Percentiles rank a stretch among this genome's conserved stretches.
These are phyloP conservation scores for Melitaea athalia DNA, from an alignment of 2,888 invertebrate species.

Conservation along the genomic window DNA sequence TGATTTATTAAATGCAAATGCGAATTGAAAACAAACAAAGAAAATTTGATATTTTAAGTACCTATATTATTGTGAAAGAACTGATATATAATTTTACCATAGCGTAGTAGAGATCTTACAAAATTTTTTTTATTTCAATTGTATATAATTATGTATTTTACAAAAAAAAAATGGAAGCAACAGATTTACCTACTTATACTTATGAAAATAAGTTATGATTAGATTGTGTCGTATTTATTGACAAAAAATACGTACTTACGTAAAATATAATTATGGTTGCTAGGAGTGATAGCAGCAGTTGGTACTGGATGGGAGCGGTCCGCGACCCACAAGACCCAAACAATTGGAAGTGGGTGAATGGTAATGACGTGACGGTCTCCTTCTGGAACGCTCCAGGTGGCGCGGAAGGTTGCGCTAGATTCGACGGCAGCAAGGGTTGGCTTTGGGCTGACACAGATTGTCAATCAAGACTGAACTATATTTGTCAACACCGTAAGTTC, in stretches of 20 bases:
- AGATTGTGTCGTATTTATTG: too few species aligned
- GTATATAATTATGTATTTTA: too few species aligned
- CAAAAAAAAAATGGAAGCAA: background rate
- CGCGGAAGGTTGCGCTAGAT: constrained; percentile 92
- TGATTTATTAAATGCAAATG: background rate
- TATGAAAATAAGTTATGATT: too few species aligned
- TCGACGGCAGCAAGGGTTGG: constrained; percentile 97
- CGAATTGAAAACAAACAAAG: background rate
- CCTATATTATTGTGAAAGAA: background rate
- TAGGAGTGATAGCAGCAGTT: constrained; percentile 93
- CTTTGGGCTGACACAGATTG: constrained; percentile 97
- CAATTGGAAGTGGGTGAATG: constrained; percentile 95
- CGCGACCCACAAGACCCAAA: constrained; percentile 89
- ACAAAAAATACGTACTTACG: constrained; percentile 12
- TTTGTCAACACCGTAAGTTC: constrained; percentile 95
- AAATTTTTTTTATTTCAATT: too few species aligned
- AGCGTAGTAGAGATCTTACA: background rate
- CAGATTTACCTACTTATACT: too few species aligned
- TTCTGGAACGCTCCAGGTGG: constrained; percentile 96
- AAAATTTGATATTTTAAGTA: background rate
- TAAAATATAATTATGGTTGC: constrained; percentile 34
- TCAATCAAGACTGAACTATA: constrained; percentile 91
- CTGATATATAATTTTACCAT: background rate
- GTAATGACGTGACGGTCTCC: constrained; percentile 93
- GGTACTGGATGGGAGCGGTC: constrained; percentile 97